Conservation (phyloP, 2,797 vertebrate genomes). For the Anguilla pacifica region DNA sequence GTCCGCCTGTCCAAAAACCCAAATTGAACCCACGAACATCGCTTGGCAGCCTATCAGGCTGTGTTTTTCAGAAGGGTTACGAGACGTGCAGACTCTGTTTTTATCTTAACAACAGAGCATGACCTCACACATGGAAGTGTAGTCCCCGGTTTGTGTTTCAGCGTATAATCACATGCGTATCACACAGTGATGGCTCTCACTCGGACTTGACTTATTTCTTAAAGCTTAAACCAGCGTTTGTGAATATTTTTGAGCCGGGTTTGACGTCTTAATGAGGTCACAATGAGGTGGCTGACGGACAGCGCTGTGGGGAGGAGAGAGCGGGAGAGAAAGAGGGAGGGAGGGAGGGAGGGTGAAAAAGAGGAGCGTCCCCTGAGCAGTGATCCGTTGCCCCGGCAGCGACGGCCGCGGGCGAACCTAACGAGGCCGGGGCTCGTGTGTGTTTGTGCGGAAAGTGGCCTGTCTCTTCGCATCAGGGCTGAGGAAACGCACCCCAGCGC, state of each 20-base stretch:
- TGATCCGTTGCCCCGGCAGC: neutral
- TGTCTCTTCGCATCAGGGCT: neutral
- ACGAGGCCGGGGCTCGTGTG: neutral
- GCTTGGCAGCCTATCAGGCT: neutral
- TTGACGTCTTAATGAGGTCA: neutral
- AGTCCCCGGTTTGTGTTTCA: neutral
- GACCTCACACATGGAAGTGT: neutral
- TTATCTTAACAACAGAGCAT: neutral
- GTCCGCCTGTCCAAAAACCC: neutral
- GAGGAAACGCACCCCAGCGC: neutral
- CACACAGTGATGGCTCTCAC: neutral
- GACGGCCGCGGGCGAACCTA: neutral
- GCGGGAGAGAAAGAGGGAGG: neutral
- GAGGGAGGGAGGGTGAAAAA: neutral
- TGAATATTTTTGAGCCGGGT: neutral
- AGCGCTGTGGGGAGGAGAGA: neutral
- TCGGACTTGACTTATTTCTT: neutral
- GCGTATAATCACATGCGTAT: neutral
- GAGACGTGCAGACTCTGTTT: neutral
- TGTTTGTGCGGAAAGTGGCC: slow-evolving; percentile 5
- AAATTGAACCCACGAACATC: neutral
- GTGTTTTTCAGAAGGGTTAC: neutral
- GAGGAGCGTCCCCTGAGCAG: neutral
- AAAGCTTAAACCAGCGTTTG: neutral
- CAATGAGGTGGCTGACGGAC: neutral